A percentile compares a stretch with the other conserved stretches of the same genome.
Evolutionary conservation across 2,797 vertebrate genomes (phyloP).

Genomic region (Falco biarmicus): DNA sequence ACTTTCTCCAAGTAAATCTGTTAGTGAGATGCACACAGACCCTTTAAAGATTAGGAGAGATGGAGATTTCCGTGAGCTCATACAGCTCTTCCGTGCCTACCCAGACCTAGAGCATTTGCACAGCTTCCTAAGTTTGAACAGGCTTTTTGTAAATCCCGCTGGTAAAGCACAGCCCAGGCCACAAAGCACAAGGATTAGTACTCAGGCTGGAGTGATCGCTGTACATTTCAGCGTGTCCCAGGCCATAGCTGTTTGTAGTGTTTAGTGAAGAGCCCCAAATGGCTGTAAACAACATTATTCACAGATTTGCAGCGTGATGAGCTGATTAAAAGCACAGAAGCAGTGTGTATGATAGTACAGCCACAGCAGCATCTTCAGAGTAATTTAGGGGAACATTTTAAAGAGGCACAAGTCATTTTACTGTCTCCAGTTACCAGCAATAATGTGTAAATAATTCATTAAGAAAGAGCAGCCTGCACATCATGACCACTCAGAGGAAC

Average conservation of each 20-base stretch:
- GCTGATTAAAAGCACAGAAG: not conserved
- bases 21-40: not conserved
- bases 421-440: not conserved
- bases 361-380: not conserved
- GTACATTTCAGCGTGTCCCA: not conserved
- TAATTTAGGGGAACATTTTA: not conserved
- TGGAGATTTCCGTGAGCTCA: not conserved
- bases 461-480: not conserved
- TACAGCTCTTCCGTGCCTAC: not conserved
- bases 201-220: not conserved
- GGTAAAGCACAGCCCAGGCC: not conserved
- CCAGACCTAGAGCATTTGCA: not conserved
- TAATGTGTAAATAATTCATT: slow-evolving; percentile 31
- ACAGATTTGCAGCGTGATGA: not conserved
- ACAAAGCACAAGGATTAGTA: not conserved
- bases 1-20: not conserved
- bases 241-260: not conserved
- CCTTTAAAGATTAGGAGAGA: slow-evolving; percentile 13
- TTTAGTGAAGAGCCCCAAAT: not conserved
- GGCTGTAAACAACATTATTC: not conserved
- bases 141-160: not conserved
- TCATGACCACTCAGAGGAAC: not conserved
- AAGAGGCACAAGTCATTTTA: not conserved
- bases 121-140: not conserved
- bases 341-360: rapidly evolving